These are phyloP conservation scores for Ciconia maguari DNA, from an alignment of 2,113 vertebrate genomes.

Conservation along the genomic window DNA sequence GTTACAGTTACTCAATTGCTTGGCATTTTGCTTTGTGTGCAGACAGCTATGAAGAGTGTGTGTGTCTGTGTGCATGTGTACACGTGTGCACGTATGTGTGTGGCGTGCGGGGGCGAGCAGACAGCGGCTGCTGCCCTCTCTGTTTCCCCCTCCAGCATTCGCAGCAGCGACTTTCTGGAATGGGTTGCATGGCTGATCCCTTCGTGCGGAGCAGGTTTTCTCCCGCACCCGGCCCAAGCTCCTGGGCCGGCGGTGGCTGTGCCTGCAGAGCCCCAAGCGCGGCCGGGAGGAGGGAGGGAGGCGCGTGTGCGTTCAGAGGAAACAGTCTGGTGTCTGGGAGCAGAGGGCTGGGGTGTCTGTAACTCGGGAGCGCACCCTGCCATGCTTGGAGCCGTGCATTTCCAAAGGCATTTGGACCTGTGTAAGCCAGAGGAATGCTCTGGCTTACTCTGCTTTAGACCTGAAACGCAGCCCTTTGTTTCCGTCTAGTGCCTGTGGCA, in stretches of 20 bases:
- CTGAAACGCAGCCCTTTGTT: neutral
- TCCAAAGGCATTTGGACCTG: neutral
- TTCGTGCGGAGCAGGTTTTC: neutral
- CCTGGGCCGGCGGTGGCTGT: fast-evolving
- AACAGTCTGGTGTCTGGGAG: fast-evolving
- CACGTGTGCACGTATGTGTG: neutral
- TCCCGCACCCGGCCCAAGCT: neutral
- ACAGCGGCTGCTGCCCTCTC: neutral
- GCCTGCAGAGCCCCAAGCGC: fast-evolving
- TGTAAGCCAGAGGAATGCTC: neutral
- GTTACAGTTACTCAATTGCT: constrained; percentile 43
- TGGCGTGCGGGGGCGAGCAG: fast-evolving
- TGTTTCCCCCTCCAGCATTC: neutral
- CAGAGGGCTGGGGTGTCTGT: neutral
- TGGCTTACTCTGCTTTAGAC: neutral
- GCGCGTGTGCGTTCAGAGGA: neutral
- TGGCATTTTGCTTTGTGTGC: neutral
- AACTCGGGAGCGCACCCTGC: fast-evolving
- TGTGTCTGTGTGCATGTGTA: neutral
- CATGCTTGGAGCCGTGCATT: fast-evolving
- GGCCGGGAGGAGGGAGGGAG: neutral
- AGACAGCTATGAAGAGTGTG: neutral
- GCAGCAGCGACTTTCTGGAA: neutral
- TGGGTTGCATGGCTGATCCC: neutral
- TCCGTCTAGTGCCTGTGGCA: neutral